Evolutionary conservation across 2,888 invertebrate genomes (phyloP).

Genomic region (Aelia acuminata): DNA sequence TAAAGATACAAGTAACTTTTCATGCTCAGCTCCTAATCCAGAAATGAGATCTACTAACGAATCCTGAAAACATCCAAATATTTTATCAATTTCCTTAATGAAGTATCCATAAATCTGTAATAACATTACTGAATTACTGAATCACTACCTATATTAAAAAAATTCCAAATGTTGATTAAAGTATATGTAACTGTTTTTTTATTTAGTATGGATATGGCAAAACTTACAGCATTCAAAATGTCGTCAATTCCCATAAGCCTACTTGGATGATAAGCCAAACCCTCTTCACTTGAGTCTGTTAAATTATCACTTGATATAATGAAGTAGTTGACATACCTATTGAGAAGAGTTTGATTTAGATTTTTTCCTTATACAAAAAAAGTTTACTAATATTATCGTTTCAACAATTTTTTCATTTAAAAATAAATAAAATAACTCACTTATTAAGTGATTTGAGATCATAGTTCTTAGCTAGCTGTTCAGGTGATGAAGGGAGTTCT

Average conservation of each 20-base stretch:
- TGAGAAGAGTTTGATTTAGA: background rate
- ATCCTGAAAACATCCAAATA: conserved; percentile 72
- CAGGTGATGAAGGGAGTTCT: conserved; percentile 76
- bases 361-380: background rate
- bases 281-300: conserved; percentile 75
- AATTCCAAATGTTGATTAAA: background rate
- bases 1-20: conserved; percentile 80
- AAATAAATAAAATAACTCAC: conserved; percentile 67
- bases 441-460: conserved; percentile 78
- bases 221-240: conserved; percentile 80
- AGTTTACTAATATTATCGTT: background rate
- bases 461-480: conserved; percentile 79
- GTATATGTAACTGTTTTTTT: background rate
- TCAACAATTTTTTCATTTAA: background rate
- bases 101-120: background rate
- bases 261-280: conserved; percentile 80
- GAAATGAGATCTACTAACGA: conserved; percentile 81
- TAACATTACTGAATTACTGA: background rate
- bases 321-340: conserved; percentile 76
- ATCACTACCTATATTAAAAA: too few species aligned
- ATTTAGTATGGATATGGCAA: background rate
- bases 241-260: conserved; percentile 83
- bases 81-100: background rate
- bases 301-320: conserved; percentile 79
- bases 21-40: conserved; percentile 79